Conservation (phyloP, 2,797 vertebrate species). For the Antrozous pallidus region DNA sequence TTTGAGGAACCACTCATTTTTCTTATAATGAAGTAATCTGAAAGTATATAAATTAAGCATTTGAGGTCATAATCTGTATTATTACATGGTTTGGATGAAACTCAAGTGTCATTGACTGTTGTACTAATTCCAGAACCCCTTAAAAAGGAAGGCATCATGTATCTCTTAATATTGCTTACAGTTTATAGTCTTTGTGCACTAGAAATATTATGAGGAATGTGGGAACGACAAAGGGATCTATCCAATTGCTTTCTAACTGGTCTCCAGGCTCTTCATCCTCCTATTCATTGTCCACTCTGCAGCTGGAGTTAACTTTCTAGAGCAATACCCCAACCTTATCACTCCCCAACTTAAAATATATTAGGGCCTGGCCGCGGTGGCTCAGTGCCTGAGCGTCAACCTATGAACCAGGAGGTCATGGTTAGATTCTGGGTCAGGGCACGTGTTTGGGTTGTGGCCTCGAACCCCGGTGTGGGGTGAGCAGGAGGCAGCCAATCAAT, state of each 20-base stretch:
- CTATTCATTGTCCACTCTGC: not conserved
- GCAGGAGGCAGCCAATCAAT: too few species aligned
- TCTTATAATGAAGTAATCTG: conserved; percentile 42
- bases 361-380: not conserved
- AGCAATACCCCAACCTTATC: conserved; percentile 1
- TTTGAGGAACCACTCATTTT: conserved; percentile 55
- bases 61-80: conserved; percentile 43
- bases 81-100: conserved; percentile 1
- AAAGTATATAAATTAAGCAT: conserved; percentile 57
- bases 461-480: too few species aligned
- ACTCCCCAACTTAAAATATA: not conserved
- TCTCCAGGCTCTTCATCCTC: not conserved
- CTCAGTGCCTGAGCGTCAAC: too few species aligned
- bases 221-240: conserved; percentile 15
- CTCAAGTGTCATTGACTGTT: conserved; percentile 6
- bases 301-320: conserved; percentile 19
- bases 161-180: conserved; percentile 27
- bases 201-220: conserved; percentile 1
- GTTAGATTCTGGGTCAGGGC: too few species aligned
- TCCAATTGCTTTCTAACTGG: not conserved
- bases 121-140: conserved; percentile 19
- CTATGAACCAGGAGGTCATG: too few species aligned
- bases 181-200: conserved; percentile 5
- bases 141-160: conserved; percentile 1
- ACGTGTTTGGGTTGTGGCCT: too few species aligned